A percentile compares a stretch with the other conserved stretches of the same genome.
These are phyloP conservation scores for Hesperophylax magnus DNA, from an alignment of 1,140 invertebrate genomes.

Conservation along the genomic window DNA sequence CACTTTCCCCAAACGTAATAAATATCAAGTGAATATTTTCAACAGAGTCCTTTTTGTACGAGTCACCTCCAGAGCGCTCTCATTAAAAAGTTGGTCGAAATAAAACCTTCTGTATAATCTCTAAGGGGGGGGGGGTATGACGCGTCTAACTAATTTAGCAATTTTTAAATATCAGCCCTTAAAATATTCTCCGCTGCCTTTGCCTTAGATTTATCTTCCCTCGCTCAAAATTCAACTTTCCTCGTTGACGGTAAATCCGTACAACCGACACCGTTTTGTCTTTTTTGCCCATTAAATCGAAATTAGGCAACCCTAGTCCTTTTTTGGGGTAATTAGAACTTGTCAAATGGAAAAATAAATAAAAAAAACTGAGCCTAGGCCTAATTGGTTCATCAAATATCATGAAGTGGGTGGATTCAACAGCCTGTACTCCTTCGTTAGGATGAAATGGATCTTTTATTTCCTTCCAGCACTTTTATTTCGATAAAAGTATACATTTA, in stretches of 20 bases:
- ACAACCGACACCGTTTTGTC: conserved; percentile 34
- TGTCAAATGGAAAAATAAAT: conserved; percentile 24
- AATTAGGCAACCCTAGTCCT: conserved; percentile 15
- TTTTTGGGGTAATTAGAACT: conserved; percentile 34
- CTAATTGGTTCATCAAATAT: conserved; percentile 34
- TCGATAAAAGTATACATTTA: too few species aligned
- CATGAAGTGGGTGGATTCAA: not conserved
- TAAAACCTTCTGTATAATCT: too few species aligned
- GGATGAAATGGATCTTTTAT: not conserved
- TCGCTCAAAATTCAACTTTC: conserved; percentile 31
- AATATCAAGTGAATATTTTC: too few species aligned
- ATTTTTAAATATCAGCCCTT: not conserved
- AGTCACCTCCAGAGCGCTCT: too few species aligned
- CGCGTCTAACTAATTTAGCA: too few species aligned
- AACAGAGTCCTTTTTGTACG: too few species aligned
- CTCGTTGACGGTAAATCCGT: conserved; percentile 13
- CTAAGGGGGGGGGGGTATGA: too few species aligned
- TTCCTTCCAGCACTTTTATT: too few species aligned
- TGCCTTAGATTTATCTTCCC: conserved; percentile 15
- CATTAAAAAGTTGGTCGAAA: too few species aligned
- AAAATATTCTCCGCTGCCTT: not conserved
- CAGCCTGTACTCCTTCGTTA: not conserved
- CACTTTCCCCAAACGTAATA: too few species aligned
- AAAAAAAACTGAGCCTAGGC: conserved; percentile 10
- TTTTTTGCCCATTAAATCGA: conserved; percentile 34